Evolutionary conservation across 2,113 vertebrate species (phyloP).

Genomic region (Gymnarchus niloticus): DNA sequence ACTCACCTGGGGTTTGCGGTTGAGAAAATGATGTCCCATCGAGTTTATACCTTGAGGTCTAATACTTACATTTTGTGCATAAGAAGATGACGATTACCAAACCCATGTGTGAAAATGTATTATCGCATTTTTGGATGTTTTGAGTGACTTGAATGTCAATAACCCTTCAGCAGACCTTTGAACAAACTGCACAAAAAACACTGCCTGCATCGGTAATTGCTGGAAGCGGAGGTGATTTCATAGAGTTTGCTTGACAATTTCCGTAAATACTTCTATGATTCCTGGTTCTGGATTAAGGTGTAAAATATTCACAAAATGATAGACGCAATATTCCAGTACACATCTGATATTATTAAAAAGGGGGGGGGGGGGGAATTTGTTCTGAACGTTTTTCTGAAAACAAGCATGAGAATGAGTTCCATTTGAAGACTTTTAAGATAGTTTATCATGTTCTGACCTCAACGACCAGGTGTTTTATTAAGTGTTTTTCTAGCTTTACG

Average conservation of each 20-base stretch:
- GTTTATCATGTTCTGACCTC: background rate
- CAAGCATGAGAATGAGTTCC: background rate
- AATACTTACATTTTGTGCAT: background rate
- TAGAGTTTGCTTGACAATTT: background rate
- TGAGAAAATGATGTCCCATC: background rate
- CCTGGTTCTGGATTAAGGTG: background rate
- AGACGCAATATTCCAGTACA: background rate
- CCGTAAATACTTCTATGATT: background rate
- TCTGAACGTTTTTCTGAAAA: background rate
- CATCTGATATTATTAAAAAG: background rate
- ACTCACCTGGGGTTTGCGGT: background rate
- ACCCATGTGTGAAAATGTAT: background rate
- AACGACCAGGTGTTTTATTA: background rate
- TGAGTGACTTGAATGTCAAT: background rate
- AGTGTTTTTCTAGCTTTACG: background rate
- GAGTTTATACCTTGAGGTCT: background rate
- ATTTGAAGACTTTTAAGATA: background rate
- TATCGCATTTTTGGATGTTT: background rate
- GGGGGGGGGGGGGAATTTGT: too few relatives aligned
- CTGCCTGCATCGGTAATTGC: background rate
- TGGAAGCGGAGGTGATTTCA: background rate
- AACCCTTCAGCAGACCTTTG: background rate
- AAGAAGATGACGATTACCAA: background rate
- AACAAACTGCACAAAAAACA: background rate
- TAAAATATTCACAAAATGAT: background rate